These are phyloP conservation scores for Lutjanus argentimaculatus DNA, from an alignment of 2,797 vertebrate genomes.

Conservation along the genomic window DNA sequence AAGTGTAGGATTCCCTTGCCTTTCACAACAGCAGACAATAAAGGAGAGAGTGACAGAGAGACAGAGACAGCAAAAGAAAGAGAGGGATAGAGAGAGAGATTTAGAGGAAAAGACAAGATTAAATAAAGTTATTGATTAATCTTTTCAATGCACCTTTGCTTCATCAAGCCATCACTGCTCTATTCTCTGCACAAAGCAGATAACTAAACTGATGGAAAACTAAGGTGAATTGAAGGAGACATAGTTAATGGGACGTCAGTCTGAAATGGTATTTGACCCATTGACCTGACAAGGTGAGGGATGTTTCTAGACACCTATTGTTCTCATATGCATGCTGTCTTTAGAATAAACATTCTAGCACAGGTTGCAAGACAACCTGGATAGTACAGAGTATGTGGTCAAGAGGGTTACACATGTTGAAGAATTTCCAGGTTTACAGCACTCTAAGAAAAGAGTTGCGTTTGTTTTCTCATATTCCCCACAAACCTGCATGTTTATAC, in stretches of 20 bases:
- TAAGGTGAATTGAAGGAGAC: constrained; percentile 33
- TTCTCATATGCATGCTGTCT: too few species aligned
- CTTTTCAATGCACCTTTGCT: constrained; percentile 41
- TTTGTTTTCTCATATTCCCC: constrained; percentile 37
- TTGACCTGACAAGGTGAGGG: constrained; percentile 1
- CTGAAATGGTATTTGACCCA: constrained; percentile 29
- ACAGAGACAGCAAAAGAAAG: neutral
- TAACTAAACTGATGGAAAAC: constrained; percentile 32
- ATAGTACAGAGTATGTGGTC: neutral
- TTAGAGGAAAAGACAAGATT: constrained; percentile 36
- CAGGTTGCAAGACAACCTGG: neutral
- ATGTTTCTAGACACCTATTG: neutral
- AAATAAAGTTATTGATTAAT: constrained; percentile 62
- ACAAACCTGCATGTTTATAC: constrained; percentile 62
- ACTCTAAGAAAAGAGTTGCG: constrained; percentile 13
- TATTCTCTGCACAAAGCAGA: constrained; percentile 41
- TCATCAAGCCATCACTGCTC: constrained; percentile 34
- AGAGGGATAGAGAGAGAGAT: neutral
- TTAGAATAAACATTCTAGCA: neutral
- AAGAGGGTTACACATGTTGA: neutral
- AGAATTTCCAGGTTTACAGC: constrained; percentile 17
- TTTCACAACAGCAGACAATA: neutral
- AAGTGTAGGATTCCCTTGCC: neutral
- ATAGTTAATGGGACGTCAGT: constrained; percentile 10
- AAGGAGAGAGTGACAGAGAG: neutral